Base-by-base conservation (phyloP, 2,888 invertebrate species). In the Euzetes globulus region DNA sequence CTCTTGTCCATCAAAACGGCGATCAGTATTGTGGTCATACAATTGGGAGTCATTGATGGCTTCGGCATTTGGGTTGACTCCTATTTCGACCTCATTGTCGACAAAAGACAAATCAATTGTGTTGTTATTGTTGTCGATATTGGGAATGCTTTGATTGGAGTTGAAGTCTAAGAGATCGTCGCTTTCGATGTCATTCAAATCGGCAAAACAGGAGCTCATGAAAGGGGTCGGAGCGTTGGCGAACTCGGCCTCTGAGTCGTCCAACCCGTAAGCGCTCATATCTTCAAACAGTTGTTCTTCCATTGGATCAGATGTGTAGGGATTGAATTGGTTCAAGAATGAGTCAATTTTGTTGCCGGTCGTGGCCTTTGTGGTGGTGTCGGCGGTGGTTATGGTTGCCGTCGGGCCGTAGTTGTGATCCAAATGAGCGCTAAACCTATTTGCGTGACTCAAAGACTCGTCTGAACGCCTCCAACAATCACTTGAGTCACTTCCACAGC, bases 211-310 rank as follows among this genome's bases (percentile, higher is more conserved):
- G 11, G 17, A 25, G 60, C 27, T 1, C 29, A 63, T 37, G 19
- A n/a, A 37, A 63, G 63, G 63, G 1, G 63, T 63, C 33, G 63
- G 63, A 33, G 63, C 63, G 63, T 63, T 63, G 4, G 33, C 29
- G 17, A 63, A 63, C n/a, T 63, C 37, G 6, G 25, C 63, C 4
- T 29, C 29, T 11, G 15, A 37, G 25, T 60, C 25, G 29, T 60
- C 27, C 5, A 22, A 25, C 25, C 1, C 27, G 13, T 60, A 19
- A 50, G 15, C 50, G 50, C 15, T 50, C 6, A 50, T 15, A 6
- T 52, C 52, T 19, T 22, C 52, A 19, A 52, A 52, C 5, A 52
- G 11, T 52, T n/a, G 52, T 52, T 19, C n/a, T n/a, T n/a, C 22
- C 22, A 52, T 52, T 52, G 19, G 11, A n/a, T 22, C n/a, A n/a